Evolutionary conservation across 2,888 invertebrate species (phyloP).

Genomic region (Eudasyphora cyanicolor): DNA sequence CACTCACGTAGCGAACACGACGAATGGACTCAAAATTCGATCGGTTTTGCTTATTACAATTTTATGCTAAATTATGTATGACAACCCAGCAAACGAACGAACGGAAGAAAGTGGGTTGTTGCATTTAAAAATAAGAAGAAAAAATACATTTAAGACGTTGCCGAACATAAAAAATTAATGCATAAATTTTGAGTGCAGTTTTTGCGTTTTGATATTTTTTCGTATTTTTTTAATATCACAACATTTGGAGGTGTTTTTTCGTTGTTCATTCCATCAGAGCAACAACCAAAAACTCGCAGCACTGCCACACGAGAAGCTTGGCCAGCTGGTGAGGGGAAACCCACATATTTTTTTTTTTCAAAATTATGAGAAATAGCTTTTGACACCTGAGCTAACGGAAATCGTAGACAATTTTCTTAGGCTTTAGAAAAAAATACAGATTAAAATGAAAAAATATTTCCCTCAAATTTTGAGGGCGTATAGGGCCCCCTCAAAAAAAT

Average conservation of each 20-base stretch:
- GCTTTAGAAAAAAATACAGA: neutral
- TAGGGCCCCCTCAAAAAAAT: neutral
- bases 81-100: conserved; percentile 19
- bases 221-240: neutral
- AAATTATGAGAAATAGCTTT: conserved; percentile 36
- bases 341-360: conserved; percentile 37
- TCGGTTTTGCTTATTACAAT: conserved; percentile 48
- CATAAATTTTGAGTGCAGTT: conserved; percentile 12
- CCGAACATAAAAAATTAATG: neutral
- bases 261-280: neutral
- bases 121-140: neutral
- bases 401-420: conserved; percentile 24
- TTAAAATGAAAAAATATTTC: conserved; percentile 5
- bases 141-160: conserved; percentile 23
- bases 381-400: conserved; percentile 59
- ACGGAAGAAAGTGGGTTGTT: conserved; percentile 62
- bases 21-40: conserved; percentile 38
- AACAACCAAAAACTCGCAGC: neutral
- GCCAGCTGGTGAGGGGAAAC: conserved; percentile 14
- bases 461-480: neutral
- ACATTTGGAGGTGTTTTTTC: conserved; percentile 16
- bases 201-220: neutral
- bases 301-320: neutral
- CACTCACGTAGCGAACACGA: neutral
- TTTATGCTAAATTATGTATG: conserved; percentile 57